phyloP scores from a whole-genome alignment of 2,113 vertebrate species.

The Neolamprologus tretocephalus region DNA sequence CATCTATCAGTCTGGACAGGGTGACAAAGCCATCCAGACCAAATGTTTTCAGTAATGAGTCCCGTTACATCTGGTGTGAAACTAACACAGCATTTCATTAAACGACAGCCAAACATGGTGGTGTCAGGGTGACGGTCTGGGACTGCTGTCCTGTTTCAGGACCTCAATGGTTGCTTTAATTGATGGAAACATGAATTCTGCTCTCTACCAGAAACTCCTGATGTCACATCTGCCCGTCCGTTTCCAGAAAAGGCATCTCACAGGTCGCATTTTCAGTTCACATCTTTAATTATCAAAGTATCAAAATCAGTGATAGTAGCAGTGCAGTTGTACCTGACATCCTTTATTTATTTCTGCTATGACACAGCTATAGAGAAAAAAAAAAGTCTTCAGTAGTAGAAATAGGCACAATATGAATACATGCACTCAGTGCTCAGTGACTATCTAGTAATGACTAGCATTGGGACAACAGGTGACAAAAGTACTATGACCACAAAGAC shows the following conservation, averaged over 20 bases:
- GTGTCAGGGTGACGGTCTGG: background rate
- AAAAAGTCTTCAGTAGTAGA: background rate
- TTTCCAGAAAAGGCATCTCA: background rate
- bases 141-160: background rate
- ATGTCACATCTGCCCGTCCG: background rate
- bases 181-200: background rate
- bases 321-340: slow-evolving; percentile 9
- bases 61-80: background rate
- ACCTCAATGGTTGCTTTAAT: background rate
- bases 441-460: background rate
- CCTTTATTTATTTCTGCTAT: background rate
- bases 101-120: background rate
- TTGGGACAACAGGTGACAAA: background rate
- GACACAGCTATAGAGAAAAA: background rate
- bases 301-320: slow-evolving; percentile 51
- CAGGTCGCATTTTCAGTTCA: background rate
- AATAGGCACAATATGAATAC: background rate
- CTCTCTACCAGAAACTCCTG: background rate
- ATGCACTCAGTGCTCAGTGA: background rate
- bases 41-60: background rate
- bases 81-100: background rate
- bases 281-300: slow-evolving; percentile 62
- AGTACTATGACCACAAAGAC: slow-evolving; percentile 55
- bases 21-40: background rate
- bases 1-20: background rate